Evolutionary conservation across 2,888 invertebrate genomes (phyloP), one percentile per base, ranked within the genome.

Genomic region (Lycia hirtaria): DNA sequence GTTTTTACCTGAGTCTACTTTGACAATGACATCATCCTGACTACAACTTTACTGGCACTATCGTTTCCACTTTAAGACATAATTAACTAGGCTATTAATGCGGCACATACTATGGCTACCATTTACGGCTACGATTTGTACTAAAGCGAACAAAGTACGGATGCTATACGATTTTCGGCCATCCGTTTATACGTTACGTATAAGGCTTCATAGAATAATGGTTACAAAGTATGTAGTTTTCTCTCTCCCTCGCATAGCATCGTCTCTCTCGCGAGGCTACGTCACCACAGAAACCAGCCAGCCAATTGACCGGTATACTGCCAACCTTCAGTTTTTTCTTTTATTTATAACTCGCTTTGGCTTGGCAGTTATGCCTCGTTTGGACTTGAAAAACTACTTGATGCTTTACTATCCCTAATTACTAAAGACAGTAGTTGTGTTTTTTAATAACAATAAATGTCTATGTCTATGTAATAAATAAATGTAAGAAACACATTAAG

Each of bases 271-370:
- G 82, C 67, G 60, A 67, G 72, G 76, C 80, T 84, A 87, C 92
- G 92, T 92, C 91, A 91, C 80, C 85, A 88, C 88, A 88, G 86
- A 86, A 88, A 89, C 89, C 88, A 90, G 87, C 87, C 88, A 90
- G 86, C 89, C 92, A 88, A 90, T 90, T 91, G 91, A 90, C 92
- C 92, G 87, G 91, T 89, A 88, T 88, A 89, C 86, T 81, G 89
- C 83, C 90, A 92, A 89, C 91, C 91, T 92, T 91, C 91, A 90
- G 90, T 91, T 91, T 90, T 66, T 91, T 89, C 81, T 87, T 88
- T 91, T 90, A 89, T 90, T 90, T 91, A 87, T 89, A 89, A 87
- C 89, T 88, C 85, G 89, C 88, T 88, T 79, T 80, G 86, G 76
- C 81, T 84, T 83, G 80, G 83, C 85, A 89, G 88, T 88, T 87